These are phyloP conservation scores for Trichopria drosophilae DNA, from an alignment of 2,888 invertebrate species.

Conservation along the genomic window DNA sequence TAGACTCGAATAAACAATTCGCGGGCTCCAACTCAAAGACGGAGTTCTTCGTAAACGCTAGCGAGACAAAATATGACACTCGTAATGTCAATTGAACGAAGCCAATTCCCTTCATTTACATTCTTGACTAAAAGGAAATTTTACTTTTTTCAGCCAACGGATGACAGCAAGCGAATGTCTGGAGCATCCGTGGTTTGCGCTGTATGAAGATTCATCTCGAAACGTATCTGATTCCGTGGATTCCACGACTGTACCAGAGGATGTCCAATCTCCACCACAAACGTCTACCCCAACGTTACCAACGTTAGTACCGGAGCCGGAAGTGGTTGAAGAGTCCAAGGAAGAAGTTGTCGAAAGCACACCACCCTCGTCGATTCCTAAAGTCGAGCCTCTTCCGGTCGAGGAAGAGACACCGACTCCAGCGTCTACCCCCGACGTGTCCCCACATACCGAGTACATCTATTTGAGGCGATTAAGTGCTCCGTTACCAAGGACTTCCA, in stretches of 20 bases:
- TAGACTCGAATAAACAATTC: too few species aligned
- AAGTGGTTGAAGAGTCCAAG: background rate
- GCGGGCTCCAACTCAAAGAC: too few species aligned
- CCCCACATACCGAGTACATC: constrained; percentile 46
- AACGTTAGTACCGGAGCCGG: constrained; percentile 5
- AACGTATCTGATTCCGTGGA: constrained; percentile 3
- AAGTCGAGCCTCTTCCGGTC: background rate
- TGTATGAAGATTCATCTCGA: constrained; percentile 41
- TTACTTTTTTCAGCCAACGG: constrained; percentile 71
- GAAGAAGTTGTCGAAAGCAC: background rate
- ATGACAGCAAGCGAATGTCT: constrained; percentile 86
- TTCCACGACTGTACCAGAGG: too few species aligned
- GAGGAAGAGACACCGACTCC: background rate
- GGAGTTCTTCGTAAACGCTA: too few species aligned
- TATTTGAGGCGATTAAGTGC: constrained; percentile 38
- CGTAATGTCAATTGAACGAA: too few species aligned
- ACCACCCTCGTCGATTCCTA: background rate
- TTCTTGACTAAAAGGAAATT: background rate
- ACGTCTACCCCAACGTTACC: constrained; percentile 13
- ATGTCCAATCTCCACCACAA: too few species aligned
- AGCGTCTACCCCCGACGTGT: too few species aligned
- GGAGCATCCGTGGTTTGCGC: constrained; percentile 82
- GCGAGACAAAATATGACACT: too few species aligned
- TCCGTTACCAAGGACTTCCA: constrained; percentile 17
- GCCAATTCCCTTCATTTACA: too few species aligned